Percentiles rank a stretch among this genome's conserved stretches.
phyloP scores from a whole-genome alignment of 2,888 invertebrate genomes.

The Alcis repandata region DNA sequence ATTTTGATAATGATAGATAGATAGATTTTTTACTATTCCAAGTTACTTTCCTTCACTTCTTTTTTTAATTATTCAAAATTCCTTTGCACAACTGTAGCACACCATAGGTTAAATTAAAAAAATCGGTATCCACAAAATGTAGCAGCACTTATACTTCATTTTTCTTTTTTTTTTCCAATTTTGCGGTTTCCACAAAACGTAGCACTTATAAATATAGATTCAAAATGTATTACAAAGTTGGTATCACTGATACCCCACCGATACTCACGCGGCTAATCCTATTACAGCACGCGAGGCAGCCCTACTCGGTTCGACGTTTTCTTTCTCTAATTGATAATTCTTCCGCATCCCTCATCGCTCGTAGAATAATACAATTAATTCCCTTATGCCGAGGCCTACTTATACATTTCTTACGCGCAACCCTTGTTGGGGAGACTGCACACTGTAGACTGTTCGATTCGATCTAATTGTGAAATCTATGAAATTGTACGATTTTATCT shows the following conservation, averaged over 20 bases:
- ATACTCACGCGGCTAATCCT: constrained; percentile 17
- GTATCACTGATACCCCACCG: not conserved
- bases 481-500: no score
- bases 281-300: constrained; percentile 29
- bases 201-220: no score
- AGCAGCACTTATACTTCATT: no score
- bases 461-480: constrained; percentile 8
- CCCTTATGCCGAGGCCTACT: constrained; percentile 78
- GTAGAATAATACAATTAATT: constrained; percentile 86
- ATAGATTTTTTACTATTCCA: no score
- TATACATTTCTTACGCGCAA: constrained; percentile 74
- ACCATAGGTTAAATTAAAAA: no score
- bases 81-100: no score
- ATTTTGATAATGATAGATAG: no score
- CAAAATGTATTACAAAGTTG: not conserved
- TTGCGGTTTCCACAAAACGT: no score
- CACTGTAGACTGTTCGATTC: constrained; percentile 43
- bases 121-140: no score
- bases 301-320: constrained; percentile 53
- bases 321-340: constrained; percentile 86
- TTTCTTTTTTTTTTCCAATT: no score
- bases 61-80: no score
- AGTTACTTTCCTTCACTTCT: no score
- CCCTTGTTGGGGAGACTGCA: constrained; percentile 64
- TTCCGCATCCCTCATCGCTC: constrained; percentile 80